phyloP scores from a whole-genome alignment of 2,113 vertebrate genomes.

The Azemiops feae region DNA sequence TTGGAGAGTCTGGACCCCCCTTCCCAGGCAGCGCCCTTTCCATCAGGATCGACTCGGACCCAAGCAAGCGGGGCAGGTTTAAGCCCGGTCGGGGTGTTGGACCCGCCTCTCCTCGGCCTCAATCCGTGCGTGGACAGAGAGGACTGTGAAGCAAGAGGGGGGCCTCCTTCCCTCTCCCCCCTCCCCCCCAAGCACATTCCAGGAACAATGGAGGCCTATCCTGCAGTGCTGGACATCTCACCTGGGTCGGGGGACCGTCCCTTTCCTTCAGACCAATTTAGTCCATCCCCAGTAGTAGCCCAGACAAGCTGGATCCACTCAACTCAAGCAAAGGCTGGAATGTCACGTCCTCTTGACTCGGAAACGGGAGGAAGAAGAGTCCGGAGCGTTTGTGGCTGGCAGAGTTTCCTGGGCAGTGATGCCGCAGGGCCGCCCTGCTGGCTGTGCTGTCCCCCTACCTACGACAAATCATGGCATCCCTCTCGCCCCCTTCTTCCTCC shows the following conservation, averaged over 20 bases:
- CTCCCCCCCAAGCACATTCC: neutral
- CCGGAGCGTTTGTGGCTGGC: neutral
- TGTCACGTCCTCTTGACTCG: no score
- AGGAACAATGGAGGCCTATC: fast-evolving
- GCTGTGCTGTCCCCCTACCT: neutral
- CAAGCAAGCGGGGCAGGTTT: neutral
- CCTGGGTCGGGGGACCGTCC: neutral
- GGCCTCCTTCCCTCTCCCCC: fast-evolving
- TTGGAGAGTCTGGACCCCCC: neutral
- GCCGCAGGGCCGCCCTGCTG: neutral
- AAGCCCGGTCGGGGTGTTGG: neutral
- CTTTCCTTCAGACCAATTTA: neutral
- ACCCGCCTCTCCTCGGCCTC: neutral
- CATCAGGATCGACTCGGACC: neutral
- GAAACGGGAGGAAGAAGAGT: neutral
- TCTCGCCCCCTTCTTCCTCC: neutral
- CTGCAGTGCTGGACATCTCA: neutral
- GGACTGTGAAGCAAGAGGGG: neutral
- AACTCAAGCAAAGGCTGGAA: neutral
- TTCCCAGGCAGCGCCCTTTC: neutral
- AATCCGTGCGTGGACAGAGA: neutral
- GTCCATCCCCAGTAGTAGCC: neutral
- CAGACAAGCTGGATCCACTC: neutral
- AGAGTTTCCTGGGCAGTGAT: neutral
- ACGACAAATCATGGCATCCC: neutral